Conservation (phyloP, 2,888 invertebrate species). For the Napeogenes sylphis region DNA sequence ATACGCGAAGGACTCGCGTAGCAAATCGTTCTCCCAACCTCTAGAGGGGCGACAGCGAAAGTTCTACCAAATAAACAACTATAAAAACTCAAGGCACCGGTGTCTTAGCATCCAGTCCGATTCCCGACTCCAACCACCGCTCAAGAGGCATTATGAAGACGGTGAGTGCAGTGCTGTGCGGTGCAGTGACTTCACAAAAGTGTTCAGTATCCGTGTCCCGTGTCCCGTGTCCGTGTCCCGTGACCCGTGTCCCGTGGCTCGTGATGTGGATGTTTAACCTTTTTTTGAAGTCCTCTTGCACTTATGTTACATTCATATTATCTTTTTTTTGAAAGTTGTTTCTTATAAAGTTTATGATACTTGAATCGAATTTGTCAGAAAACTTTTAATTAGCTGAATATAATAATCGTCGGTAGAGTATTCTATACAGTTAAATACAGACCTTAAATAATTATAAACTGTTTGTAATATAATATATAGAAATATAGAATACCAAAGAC, state of each 20-base stretch:
- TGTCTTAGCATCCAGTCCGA: constrained; percentile 68
- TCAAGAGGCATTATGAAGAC: constrained; percentile 74
- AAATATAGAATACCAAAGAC: no score
- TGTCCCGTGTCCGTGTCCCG: constrained; percentile 29
- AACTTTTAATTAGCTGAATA: no score
- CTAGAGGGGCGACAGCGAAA: constrained; percentile 72
- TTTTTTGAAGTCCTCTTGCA: constrained; percentile 65
- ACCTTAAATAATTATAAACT: no score
- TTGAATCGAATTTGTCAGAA: no score
- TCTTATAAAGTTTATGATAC: no score
- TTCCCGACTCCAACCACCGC: constrained; percentile 70
- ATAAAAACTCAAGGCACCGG: constrained; percentile 70
- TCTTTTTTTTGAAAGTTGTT: no score
- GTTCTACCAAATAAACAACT: constrained; percentile 73
- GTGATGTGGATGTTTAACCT: constrained; percentile 48
- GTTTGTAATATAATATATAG: no score
- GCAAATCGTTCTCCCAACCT: constrained; percentile 47
- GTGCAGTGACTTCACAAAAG: constrained; percentile 71
- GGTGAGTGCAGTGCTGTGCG: constrained; percentile 61
- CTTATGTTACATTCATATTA: not conserved
- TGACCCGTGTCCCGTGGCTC: constrained; percentile 45
- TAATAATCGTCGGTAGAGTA: no score
- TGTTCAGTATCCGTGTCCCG: constrained; percentile 48
- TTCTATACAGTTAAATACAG: no score
- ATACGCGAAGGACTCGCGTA: constrained; percentile 67